phyloP scores from a whole-genome alignment of 1,140 invertebrate genomes.

The Leptopilina boulardi region DNA sequence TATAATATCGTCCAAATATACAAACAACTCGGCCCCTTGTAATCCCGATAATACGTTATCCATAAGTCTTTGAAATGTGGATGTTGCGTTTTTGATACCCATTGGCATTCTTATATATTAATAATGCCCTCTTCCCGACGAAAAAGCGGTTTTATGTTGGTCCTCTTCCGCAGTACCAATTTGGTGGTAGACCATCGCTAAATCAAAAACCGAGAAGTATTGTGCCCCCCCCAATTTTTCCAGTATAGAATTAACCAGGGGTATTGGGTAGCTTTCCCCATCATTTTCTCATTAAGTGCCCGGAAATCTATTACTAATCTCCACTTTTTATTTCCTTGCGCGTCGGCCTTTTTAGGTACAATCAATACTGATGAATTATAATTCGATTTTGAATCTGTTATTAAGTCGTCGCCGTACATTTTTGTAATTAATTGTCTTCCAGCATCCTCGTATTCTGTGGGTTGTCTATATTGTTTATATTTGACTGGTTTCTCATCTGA shows the following conservation, averaged over 20 bases:
- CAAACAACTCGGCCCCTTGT: background rate
- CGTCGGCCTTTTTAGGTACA: slow-evolving; percentile 53
- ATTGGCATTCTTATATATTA: slow-evolving; percentile 26
- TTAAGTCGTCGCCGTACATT: slow-evolving; percentile 52
- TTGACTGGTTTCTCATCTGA: background rate
- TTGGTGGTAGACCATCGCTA: background rate
- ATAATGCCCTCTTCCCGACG: background rate
- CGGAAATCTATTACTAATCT: slow-evolving; percentile 47
- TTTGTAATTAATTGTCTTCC: slow-evolving; percentile 44
- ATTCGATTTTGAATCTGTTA: slow-evolving; percentile 48
- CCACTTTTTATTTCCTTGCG: slow-evolving; percentile 47
- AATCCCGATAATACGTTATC: slow-evolving; percentile 36
- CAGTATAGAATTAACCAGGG: background rate
- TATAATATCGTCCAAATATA: background rate
- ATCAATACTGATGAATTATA: slow-evolving; percentile 56
- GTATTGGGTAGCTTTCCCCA: background rate
- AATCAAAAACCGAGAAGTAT: background rate
- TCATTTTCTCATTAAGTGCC: slow-evolving; percentile 26
- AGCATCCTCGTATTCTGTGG: background rate
- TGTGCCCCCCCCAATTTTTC: no score
- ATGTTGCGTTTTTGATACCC: background rate
- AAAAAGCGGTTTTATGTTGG: background rate
- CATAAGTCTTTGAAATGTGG: slow-evolving; percentile 55
- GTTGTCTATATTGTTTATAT: background rate
- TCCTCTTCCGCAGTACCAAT: background rate